These are phyloP conservation scores for Hetaerina americana DNA, from an alignment of 1,140 invertebrate species.

Conservation along the genomic window DNA sequence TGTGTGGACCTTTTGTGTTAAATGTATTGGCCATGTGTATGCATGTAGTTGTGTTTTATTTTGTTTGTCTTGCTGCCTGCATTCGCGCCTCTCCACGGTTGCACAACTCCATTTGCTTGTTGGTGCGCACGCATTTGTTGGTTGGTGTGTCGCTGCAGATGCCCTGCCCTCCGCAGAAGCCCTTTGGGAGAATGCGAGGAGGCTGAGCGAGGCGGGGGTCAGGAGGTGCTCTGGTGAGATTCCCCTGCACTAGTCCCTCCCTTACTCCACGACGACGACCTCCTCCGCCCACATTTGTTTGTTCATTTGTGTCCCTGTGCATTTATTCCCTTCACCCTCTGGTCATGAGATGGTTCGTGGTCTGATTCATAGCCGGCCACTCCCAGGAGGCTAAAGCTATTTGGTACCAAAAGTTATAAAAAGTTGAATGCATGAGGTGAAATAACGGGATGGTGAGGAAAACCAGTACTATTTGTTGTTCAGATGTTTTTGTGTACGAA, in stretches of 20 bases:
- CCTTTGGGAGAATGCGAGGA: constrained; percentile 14
- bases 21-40: too few species aligned
- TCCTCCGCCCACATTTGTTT: neutral
- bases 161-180: neutral
- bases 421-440: too few species aligned
- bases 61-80: neutral
- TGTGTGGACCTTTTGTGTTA: too few species aligned
- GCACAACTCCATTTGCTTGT: neutral
- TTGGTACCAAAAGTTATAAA: too few species aligned
- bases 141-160: neutral
- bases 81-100: neutral
- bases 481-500: too few species aligned
- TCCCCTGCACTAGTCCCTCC: neutral
- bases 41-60: neutral
- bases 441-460: too few species aligned
- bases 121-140: neutral
- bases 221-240: constrained; percentile 54
- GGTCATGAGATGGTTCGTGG: too few species aligned
- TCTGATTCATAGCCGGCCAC: too few species aligned
- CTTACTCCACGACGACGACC: neutral
- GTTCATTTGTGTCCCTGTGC: too few species aligned
- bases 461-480: too few species aligned
- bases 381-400: too few species aligned
- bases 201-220: constrained; percentile 52
- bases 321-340: too few species aligned